Evolutionary conservation across 2,797 vertebrate species (phyloP).

Genomic region (Lacerta bilineata): DNA sequence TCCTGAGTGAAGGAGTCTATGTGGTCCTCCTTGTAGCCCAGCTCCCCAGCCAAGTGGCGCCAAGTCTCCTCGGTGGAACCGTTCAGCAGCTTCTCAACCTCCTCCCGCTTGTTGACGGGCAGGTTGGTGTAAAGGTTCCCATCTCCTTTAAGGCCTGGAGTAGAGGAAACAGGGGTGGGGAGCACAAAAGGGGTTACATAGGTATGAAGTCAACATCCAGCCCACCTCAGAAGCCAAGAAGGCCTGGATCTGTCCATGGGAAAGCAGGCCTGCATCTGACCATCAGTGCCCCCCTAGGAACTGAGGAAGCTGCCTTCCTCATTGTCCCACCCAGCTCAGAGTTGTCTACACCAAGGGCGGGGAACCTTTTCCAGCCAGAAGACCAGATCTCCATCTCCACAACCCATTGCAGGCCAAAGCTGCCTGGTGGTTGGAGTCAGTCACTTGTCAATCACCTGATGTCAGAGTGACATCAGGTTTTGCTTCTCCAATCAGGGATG

Average conservation of each 20-base stretch:
- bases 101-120: conserved; percentile 85
- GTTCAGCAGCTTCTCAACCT: conserved; percentile 89
- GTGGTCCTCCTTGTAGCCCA: conserved; percentile 93
- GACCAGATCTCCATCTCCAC: too few relatives aligned
- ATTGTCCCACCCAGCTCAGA: too few relatives aligned
- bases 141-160: conserved; percentile 88
- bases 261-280: not conserved
- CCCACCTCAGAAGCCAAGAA: not conserved
- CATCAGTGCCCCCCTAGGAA: too few relatives aligned
- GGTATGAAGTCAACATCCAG: fast-evolving
- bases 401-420: too few relatives aligned
- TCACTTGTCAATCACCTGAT: too few relatives aligned
- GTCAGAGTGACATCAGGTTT: too few relatives aligned
- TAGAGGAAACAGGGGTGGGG: conserved; percentile 34
- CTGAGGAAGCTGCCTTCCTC: too few relatives aligned
- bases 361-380: too few relatives aligned
- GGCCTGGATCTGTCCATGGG: not conserved
- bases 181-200: not conserved
- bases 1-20: conserved; percentile 91
- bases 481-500: too few relatives aligned
- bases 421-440: too few relatives aligned
- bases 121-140: conserved; percentile 81
- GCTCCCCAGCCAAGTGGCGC: conserved; percentile 91
- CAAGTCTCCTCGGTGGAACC: conserved; percentile 87
- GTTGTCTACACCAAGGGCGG: too few relatives aligned